phyloP scores from a whole-genome alignment of 2,113 vertebrate species.

The Chitala chitala region DNA sequence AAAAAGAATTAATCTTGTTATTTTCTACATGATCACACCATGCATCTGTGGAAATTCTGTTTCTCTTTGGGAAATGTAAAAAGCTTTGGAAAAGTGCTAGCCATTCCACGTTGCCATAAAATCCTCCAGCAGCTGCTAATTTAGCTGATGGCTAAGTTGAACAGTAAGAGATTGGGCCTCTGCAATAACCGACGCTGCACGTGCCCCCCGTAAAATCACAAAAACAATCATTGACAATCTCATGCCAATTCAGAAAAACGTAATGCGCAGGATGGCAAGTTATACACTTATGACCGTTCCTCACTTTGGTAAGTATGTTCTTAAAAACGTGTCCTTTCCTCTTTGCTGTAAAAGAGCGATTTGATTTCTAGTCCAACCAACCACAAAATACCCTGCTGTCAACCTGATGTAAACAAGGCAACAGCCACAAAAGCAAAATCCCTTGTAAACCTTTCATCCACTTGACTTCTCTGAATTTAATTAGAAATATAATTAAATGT shows the following conservation, averaged over 20 bases:
- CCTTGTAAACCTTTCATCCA: neutral
- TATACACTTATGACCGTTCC: slow-evolving; percentile 10
- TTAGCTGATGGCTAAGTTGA: too few relatives aligned
- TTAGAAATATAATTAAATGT: slow-evolving; percentile 46
- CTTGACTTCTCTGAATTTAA: slow-evolving; percentile 45
- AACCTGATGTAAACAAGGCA: neutral
- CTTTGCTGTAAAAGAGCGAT: neutral
- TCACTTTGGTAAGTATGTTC: neutral
- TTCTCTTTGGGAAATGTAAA: too few relatives aligned
- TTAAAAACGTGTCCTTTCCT: neutral
- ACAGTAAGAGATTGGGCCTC: too few relatives aligned
- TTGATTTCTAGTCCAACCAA: neutral
- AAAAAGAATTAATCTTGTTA: too few relatives aligned
- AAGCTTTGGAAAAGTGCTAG: too few relatives aligned
- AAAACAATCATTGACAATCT: neutral
- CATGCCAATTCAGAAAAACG: neutral
- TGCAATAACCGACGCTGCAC: too few relatives aligned
- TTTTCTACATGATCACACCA: too few relatives aligned
- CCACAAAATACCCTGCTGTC: neutral
- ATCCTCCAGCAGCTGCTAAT: too few relatives aligned
- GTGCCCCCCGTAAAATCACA: neutral
- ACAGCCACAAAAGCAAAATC: neutral
- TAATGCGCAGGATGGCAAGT: neutral
- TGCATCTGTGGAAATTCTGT: too few relatives aligned
- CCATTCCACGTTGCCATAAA: too few relatives aligned